Evolutionary conservation across 1,140 invertebrate genomes (phyloP).

Genomic region (Bombus huntii): DNA sequence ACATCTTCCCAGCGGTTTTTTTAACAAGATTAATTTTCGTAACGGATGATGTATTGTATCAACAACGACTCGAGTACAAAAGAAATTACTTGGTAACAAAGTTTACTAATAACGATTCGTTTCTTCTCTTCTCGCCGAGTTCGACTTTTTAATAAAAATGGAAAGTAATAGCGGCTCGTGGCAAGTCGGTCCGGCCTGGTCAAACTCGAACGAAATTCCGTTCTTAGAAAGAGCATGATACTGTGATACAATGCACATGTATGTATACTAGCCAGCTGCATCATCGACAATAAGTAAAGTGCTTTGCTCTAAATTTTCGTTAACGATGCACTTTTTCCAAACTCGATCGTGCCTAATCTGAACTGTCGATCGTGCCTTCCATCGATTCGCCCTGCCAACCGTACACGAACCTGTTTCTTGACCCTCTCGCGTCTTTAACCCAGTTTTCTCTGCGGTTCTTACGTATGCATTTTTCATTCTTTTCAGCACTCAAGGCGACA

Average conservation of each 20-base stretch:
- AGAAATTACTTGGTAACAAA: conserved; percentile 21
- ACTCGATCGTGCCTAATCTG: conserved; percentile 46
- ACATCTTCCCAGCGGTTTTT: neutral
- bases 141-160: conserved; percentile 23
- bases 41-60: conserved; percentile 2
- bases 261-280: neutral
- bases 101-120: conserved; percentile 12
- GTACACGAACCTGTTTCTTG: neutral
- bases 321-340: conserved; percentile 10
- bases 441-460: conserved; percentile 30
- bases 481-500: conserved; percentile 73
- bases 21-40: conserved; percentile 21
- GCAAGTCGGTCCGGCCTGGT: neutral
- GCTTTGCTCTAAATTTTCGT: conserved; percentile 17
- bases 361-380: conserved; percentile 28
- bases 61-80: neutral
- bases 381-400: conserved; percentile 16
- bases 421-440: conserved; percentile 41
- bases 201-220: neutral
- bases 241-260: neutral
- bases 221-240: neutral
- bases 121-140: neutral
- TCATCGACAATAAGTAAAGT: neutral
- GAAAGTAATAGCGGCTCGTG: neutral
- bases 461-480: conserved; percentile 56